Conservation (phyloP, 2,888 invertebrate genomes). For the Pimpla rufipes region DNA sequence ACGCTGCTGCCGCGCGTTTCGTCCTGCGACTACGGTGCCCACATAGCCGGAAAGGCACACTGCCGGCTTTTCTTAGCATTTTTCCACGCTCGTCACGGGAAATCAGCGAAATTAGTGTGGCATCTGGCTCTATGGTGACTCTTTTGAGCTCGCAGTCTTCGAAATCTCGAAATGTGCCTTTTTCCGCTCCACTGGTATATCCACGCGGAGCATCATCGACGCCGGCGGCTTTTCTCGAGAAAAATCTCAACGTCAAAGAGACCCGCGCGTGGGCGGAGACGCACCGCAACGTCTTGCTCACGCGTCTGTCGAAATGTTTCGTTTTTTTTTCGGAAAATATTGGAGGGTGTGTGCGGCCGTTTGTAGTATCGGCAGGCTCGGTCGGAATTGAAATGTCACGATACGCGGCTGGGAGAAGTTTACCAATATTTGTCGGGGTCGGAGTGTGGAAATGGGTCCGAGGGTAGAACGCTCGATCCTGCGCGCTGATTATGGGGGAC, state of each 20-base stretch:
- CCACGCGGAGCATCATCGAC: conserved; percentile 28
- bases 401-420: conserved; percentile 70
- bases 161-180: conserved; percentile 1
- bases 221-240: conserved; percentile 65
- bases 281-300: conserved; percentile 34
- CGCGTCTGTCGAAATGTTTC: conserved; percentile 70
- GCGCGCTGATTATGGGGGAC: too few relatives aligned
- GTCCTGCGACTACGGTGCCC: not conserved
- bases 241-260: conserved; percentile 71
- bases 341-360: conserved; percentile 36
- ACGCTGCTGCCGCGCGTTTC: conserved; percentile 21
- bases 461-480: not conserved
- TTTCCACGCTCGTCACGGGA: conserved; percentile 76
- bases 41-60: conserved; percentile 53
- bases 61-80: conserved; percentile 66
- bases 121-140: conserved; percentile 75
- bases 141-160: conserved; percentile 11
- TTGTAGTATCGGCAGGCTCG: conserved; percentile 30
- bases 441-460: conserved; percentile 16
- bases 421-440: conserved; percentile 78
- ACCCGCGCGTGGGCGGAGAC: conserved; percentile 58
- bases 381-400: conserved; percentile 70
- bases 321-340: conserved; percentile 62
- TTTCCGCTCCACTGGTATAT: conserved; percentile 3
- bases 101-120: conserved; percentile 79